Conservation (phyloP, 2,888 invertebrate genomes). For the Tenthredo livida region DNA sequence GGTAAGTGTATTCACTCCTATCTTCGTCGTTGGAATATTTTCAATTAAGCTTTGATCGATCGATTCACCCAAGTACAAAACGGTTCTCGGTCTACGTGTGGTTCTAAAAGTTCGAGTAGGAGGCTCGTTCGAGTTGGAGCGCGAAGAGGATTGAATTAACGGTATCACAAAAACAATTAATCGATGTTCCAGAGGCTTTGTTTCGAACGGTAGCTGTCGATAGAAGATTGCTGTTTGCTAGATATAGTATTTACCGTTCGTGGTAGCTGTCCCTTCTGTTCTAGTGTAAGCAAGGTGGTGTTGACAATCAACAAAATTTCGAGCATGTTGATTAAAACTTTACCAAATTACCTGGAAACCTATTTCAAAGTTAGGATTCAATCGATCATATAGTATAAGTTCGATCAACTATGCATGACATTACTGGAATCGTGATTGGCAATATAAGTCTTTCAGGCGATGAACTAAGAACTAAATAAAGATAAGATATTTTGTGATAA, state of each 20-base stretch:
- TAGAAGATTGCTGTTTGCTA: neutral
- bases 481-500: neutral
- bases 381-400: neutral
- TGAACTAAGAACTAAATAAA: neutral
- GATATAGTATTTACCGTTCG: neutral
- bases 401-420: neutral
- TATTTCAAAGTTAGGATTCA: neutral
- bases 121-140: neutral
- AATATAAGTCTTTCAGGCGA: neutral
- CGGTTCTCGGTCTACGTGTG: neutral
- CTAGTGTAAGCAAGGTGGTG: neutral
- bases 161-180: conserved; percentile 35
- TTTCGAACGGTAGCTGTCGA: conserved; percentile 10
- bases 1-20: neutral
- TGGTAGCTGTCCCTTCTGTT: neutral
- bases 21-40: neutral
- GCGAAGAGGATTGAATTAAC: conserved; percentile 18
- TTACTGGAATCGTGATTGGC: neutral
- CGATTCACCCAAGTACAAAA: neutral
- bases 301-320: neutral
- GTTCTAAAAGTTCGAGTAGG: neutral
- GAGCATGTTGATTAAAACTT: neutral
- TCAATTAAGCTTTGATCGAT: neutral
- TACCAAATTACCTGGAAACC: neutral
- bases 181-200: conserved; percentile 3